phyloP scores from a whole-genome alignment of 1,140 invertebrate species.

The Drosophila bocqueti region DNA sequence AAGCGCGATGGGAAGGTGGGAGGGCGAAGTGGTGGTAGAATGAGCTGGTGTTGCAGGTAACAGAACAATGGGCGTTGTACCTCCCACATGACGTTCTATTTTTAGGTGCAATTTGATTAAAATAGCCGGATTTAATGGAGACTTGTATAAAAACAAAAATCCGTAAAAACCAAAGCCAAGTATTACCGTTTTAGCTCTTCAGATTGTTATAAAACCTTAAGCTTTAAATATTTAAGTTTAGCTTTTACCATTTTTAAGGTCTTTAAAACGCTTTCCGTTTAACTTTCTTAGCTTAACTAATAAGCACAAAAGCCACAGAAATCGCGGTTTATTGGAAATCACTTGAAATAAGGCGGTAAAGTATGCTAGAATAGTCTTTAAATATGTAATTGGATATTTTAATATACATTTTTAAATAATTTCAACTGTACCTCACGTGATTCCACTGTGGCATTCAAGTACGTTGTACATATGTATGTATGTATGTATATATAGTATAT shows the following conservation, averaged over 20 bases:
- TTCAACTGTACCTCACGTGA: background rate
- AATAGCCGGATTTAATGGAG: background rate
- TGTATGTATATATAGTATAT: no score
- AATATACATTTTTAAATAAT: background rate
- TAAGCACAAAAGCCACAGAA: background rate
- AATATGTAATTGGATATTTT: background rate
- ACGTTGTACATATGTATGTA: no score
- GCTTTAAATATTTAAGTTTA: background rate
- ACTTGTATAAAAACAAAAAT: no score
- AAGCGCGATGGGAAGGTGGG: conserved; percentile 11
- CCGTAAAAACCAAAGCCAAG: background rate
- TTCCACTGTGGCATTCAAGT: background rate
- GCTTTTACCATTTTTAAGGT: background rate
- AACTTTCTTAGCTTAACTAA: background rate
- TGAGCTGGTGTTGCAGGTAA: conserved; percentile 1
- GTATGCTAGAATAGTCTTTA: no score
- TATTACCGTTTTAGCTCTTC: background rate
- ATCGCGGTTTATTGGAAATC: background rate
- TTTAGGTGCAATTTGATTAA: conserved; percentile 4
- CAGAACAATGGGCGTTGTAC: background rate
- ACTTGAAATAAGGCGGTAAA: background rate
- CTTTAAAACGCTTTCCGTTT: background rate
- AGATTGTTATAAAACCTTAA: background rate
- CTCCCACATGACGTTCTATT: conserved; percentile 2
- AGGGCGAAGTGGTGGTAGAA: background rate